phyloP scores from a whole-genome alignment of 2,797 vertebrate species.

The Cynopterus sphinx region DNA sequence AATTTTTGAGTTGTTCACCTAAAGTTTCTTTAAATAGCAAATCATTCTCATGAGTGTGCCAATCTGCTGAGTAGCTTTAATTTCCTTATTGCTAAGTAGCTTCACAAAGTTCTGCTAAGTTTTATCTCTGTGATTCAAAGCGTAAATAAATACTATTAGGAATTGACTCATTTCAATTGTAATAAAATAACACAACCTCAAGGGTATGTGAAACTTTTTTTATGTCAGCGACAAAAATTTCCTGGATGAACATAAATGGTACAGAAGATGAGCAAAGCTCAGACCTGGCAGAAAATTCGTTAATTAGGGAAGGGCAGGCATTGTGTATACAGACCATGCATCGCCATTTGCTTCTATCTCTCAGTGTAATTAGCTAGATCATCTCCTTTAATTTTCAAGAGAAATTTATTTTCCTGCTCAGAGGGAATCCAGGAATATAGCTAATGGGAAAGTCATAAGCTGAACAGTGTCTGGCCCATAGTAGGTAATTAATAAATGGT shows the following conservation, averaged over 20 bases:
- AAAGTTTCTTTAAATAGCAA: background rate
- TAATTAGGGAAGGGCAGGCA: background rate
- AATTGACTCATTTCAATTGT: background rate
- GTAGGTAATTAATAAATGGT: background rate
- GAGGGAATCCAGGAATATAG: background rate
- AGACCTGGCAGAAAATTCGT: background rate
- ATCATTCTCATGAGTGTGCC: background rate
- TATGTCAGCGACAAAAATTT: background rate
- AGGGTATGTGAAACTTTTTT: background rate
- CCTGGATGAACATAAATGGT: background rate
- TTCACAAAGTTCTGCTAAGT: background rate
- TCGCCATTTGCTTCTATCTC: background rate
- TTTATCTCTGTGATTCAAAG: conserved; percentile 1
- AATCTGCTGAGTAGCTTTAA: background rate
- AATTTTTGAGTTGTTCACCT: background rate
- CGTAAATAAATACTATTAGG: background rate
- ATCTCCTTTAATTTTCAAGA: background rate
- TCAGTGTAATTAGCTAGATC: background rate
- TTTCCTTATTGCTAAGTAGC: conserved; percentile 22
- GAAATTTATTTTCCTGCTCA: background rate
- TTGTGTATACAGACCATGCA: background rate
- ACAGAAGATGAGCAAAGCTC: background rate
- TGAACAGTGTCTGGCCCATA: background rate
- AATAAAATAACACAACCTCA: background rate
- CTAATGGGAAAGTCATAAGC: background rate